phyloP scores from a whole-genome alignment of 2,888 invertebrate genomes.

The Chydorus sphaericus region DNA sequence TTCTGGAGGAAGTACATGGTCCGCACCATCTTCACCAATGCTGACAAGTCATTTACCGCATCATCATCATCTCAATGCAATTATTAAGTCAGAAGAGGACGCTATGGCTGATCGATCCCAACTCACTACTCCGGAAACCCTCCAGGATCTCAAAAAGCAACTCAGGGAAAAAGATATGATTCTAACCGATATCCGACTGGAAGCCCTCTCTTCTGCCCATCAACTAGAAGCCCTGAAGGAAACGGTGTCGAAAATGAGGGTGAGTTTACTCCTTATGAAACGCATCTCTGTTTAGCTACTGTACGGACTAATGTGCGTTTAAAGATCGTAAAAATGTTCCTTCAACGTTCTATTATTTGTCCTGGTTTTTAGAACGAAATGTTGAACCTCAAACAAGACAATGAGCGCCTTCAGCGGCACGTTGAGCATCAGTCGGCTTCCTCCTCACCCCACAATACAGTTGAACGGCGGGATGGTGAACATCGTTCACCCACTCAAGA shows the following conservation, averaged over 20 bases:
- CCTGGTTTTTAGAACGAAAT: conserved; percentile 65
- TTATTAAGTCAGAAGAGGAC: conserved; percentile 16
- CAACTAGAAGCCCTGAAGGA: conserved; percentile 92
- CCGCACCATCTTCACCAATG: conserved; percentile 39
- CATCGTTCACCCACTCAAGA: not conserved
- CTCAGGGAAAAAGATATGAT: conserved; percentile 90
- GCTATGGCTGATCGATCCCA: conserved; percentile 5
- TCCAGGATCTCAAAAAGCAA: conserved; percentile 78
- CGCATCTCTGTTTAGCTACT: not conserved
- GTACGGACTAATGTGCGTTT: not conserved
- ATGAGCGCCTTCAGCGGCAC: conserved; percentile 79
- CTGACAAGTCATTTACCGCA: conserved; percentile 28
- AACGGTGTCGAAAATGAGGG: conserved; percentile 92
- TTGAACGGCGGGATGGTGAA: not conserved
- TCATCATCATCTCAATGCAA: conserved; percentile 13
- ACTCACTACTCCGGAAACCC: conserved; percentile 29
- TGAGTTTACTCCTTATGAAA: conserved; percentile 31
- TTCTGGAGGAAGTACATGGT: conserved; percentile 27
- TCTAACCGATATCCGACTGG: conserved; percentile 86
- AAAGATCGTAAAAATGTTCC: not conserved
- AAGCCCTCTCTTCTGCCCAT: conserved; percentile 91
- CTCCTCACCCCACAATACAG: conserved; percentile 17
- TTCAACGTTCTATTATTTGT: not conserved
- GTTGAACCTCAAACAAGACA: conserved; percentile 90
- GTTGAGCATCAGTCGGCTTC: conserved; percentile 41